Evolutionary conservation across 2,113 vertebrate genomes (phyloP).

Genomic region (Trichechus manatus): DNA sequence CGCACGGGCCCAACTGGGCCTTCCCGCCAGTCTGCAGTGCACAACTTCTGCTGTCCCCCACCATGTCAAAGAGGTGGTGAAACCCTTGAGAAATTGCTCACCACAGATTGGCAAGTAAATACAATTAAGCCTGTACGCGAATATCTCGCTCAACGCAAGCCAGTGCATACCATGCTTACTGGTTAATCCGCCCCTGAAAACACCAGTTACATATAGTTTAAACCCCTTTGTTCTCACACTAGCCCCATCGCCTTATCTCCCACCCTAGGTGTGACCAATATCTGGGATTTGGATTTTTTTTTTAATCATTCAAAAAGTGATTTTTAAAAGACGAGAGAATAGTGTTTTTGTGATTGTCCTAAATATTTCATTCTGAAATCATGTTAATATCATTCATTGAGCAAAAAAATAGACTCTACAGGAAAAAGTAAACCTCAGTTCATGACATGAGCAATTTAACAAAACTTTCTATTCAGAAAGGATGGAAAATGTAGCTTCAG

Average conservation of each 20-base stretch:
- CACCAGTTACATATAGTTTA: neutral
- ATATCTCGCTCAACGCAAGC: too few species aligned
- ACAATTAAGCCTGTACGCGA: too few species aligned
- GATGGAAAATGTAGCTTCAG: neutral
- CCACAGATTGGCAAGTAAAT: too few species aligned
- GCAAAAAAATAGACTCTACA: neutral
- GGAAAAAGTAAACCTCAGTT: neutral
- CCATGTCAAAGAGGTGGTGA: too few species aligned
- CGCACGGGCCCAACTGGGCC: too few species aligned
- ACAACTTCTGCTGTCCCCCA: too few species aligned
- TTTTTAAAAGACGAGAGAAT: neutral
- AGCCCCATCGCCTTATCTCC: neutral
- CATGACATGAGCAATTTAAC: neutral
- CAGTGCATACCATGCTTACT: too few species aligned
- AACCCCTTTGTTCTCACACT: neutral
- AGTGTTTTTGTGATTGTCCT: neutral
- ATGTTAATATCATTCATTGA: neutral
- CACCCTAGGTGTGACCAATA: neutral
- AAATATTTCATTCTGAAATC: neutral
- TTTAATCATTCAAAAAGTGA: neutral
- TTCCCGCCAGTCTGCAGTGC: too few species aligned
- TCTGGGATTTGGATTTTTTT: neutral
- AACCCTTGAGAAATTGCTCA: too few species aligned
- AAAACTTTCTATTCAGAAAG: neutral
- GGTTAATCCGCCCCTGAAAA: too few species aligned